Evolutionary conservation across 2,797 vertebrate genomes (phyloP).

Genomic region (Toxotes lorentzi): DNA sequence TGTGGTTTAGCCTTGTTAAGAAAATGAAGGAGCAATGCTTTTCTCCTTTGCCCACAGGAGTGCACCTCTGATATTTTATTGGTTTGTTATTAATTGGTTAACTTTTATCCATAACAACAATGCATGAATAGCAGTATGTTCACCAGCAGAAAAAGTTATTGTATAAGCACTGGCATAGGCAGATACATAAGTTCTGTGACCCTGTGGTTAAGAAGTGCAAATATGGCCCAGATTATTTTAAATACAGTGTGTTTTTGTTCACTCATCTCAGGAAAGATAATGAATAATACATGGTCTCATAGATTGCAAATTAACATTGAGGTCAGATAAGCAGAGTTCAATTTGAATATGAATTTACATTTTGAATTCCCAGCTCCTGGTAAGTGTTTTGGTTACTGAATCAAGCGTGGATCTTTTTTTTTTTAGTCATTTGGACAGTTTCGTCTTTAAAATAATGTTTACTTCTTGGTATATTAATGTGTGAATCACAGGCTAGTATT

Average conservation of each 20-base stretch:
- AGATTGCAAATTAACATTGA: conserved; percentile 78
- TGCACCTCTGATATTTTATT: conserved; percentile 26
- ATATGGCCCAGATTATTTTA: conserved; percentile 65
- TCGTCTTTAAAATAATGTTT: conserved; percentile 42
- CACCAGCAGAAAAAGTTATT: conserved; percentile 9
- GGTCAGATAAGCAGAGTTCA: conserved; percentile 74
- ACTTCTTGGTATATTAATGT: conserved; percentile 28
- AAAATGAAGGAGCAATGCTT: conserved; percentile 41
- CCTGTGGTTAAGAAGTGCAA: conserved; percentile 66
- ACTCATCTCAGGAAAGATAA: conserved; percentile 61
- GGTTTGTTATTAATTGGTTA: not conserved
- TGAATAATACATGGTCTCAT: conserved; percentile 77
- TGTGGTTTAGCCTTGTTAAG: conserved; percentile 35
- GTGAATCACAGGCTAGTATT: conserved; percentile 21
- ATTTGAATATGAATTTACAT: conserved; percentile 74
- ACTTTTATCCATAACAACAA: conserved; percentile 10
- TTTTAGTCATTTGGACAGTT: conserved; percentile 26
- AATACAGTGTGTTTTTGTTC: conserved; percentile 64
- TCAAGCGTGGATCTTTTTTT: conserved; percentile 3
- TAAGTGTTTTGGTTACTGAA: conserved; percentile 36
- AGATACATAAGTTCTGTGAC: conserved; percentile 45
- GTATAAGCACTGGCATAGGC: conserved; percentile 6
- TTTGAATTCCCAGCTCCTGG: conserved; percentile 45
- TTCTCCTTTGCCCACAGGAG: conserved; percentile 42
- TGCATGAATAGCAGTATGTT: not conserved